Evolutionary conservation across 1,140 invertebrate genomes (phyloP), one percentile per base, ranked within the genome.

Genomic region (Achroia grisella): DNA sequence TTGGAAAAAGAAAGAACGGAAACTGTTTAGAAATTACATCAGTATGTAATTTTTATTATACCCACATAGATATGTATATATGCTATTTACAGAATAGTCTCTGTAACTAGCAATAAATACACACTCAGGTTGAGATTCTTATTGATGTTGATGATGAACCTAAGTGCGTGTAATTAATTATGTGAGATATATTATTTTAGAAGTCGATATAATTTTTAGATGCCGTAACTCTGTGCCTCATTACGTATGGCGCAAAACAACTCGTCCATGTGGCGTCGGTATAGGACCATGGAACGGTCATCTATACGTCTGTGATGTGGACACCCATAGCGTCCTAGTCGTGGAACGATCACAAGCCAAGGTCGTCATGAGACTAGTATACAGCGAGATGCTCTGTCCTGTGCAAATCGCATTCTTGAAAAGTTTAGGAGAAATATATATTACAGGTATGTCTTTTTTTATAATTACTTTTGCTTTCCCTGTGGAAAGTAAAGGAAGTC

Each of bases 331-430:
- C n/a, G 80, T 90, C 10, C 59, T 89, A 32, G 87, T 90, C 17
- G 77, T 91, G 13, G 89, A 91, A 56, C 74, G 78, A 6, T 54
- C 70, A 0, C 88, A 87, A 39, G 88, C 83, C 10, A 88, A 87
- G 68, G 69, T 89, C 10, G 54, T 88, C 8, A 74, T 70, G 4
- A 66, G 86, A 23, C 58, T 90, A 39, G 69, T 75, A 56, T 88
- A 73, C 55, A 78, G 68, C n/a, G 87, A 86, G 43, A 92, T 86
- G 89, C 74, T 92, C 52, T 92, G 90, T 48, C 89, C 92, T 8
- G 89, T 91, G 1, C 90, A 91, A 15, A 86, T 94, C 12, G 89
- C 91, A 3, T 92, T 92, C 49, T 89, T 89, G 52, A 84, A 86
- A 39, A 78, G 80, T 17, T 71, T 87, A 1, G 87, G 89, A 27